phyloP scores from a whole-genome alignment of 30 jellyfish, hydroid and myxozoan genomes.

The Clytia hemisphaerica region DNA sequence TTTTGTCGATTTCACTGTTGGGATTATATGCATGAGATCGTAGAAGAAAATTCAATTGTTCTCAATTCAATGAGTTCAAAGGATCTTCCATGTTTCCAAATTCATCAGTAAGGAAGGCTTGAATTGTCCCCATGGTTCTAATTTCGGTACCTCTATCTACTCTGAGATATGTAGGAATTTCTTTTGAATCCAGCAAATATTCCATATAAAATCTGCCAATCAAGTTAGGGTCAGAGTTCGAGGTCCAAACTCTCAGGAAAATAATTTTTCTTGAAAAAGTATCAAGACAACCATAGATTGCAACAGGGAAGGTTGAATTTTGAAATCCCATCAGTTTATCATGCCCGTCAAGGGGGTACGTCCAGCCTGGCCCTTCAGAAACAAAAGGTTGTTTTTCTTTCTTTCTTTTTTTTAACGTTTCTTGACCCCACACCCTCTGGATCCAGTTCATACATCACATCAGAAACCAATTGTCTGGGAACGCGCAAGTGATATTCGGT shows the following conservation, averaged over 20 bases:
- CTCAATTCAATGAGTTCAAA: neutral
- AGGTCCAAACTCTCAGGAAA: conserved; percentile 17
- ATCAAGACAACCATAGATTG: conserved; percentile 10
- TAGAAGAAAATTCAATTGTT: neutral
- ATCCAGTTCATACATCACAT: conserved; percentile 2
- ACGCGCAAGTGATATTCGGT: conserved; percentile 29
- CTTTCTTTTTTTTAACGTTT: neutral
- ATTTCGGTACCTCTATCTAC: conserved; percentile 17
- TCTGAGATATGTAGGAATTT: conserved; percentile 2
- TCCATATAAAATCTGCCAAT: neutral
- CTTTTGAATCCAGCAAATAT: neutral
- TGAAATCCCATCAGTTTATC: conserved; percentile 3
- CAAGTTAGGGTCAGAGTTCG: neutral
- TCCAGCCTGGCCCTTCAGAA: conserved; percentile 20
- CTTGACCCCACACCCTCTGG: conserved; percentile 15
- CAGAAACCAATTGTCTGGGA: conserved; percentile 22
- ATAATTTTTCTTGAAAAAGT: conserved; percentile 21
- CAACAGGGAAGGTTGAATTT: neutral
- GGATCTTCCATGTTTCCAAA: neutral
- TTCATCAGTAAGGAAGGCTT: neutral
- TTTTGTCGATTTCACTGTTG: conserved; percentile 10
- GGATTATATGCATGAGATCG: conserved; percentile 9
- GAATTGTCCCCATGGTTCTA: conserved; percentile 11
- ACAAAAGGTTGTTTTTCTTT: neutral
- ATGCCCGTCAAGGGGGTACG: conserved; percentile 17